These are phyloP conservation scores for Dusona sp. DNA, from an alignment of 2,888 invertebrate genomes.

Conservation along the genomic window DNA sequence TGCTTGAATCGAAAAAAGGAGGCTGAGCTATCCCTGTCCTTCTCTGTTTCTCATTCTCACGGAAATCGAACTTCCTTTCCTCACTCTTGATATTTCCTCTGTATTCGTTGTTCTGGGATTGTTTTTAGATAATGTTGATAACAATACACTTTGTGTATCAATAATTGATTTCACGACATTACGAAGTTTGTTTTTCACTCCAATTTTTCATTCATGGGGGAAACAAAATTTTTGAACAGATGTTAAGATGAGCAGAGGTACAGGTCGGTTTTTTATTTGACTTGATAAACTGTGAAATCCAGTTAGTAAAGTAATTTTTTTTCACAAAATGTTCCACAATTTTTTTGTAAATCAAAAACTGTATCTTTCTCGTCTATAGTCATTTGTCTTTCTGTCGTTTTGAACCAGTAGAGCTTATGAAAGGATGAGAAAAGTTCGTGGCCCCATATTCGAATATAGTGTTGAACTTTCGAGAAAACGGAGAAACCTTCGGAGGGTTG, in stretches of 20 bases:
- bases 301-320: background rate
- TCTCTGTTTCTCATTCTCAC: slow-evolving; percentile 42
- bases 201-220: background rate
- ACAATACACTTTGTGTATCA: background rate
- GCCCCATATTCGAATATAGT: background rate
- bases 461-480: background rate
- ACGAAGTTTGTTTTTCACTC: background rate
- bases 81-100: slow-evolving; percentile 6
- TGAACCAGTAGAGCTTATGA: background rate
- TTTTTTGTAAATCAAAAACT: background rate
- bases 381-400: background rate
- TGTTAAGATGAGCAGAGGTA: background rate
- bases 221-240: background rate
- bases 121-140: slow-evolving; percentile 14
- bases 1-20: slow-evolving; percentile 70
- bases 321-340: background rate
- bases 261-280: background rate
- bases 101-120: slow-evolving; percentile 36
- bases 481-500: background rate
- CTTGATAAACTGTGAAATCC: background rate
- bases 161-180: background rate
- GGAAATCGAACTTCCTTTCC: slow-evolving; percentile 38
- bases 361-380: background rate
- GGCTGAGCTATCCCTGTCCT: slow-evolving; percentile 50
- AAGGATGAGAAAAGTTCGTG: slow-evolving; percentile 3